phyloP scores from a whole-genome alignment of 1,140 invertebrate species.

The Drosophila subpulchrella region DNA sequence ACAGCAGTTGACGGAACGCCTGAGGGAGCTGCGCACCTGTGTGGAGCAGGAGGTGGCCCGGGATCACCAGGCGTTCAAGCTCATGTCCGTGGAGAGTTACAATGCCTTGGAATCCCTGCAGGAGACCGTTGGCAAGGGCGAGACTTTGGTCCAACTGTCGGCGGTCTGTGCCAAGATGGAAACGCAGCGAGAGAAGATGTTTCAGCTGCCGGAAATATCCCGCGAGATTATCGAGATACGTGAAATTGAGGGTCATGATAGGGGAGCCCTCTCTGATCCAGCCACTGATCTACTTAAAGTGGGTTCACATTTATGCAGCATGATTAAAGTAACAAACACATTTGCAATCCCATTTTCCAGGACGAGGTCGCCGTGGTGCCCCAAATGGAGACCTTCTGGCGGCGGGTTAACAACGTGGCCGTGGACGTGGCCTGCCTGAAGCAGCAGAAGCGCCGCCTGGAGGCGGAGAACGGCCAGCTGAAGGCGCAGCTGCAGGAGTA shows the following conservation, averaged over 20 bases:
- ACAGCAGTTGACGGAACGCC: slow-evolving; percentile 58
- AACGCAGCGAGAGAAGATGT: slow-evolving; percentile 86
- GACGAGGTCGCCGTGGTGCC: slow-evolving; percentile 57
- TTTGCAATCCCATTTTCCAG: slow-evolving; percentile 1
- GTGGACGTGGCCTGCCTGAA: slow-evolving; percentile 77
- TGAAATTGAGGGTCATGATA: slow-evolving; percentile 23
- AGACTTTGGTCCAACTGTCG: slow-evolving; percentile 85
- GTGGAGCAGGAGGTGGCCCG: slow-evolving; percentile 60
- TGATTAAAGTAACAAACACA: background rate
- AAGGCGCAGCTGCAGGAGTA: slow-evolving; percentile 75
- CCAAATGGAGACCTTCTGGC: slow-evolving; percentile 81
- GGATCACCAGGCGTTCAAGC: slow-evolving; percentile 62
- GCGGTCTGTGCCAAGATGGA: slow-evolving; percentile 87
- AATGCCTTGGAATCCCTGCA: slow-evolving; percentile 58
- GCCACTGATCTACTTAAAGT: slow-evolving; percentile 56
- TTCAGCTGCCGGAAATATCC: slow-evolving; percentile 84
- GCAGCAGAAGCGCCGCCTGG: slow-evolving; percentile 67
- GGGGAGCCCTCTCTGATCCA: background rate
- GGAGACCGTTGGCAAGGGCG: slow-evolving; percentile 83
- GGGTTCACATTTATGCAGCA: background rate
- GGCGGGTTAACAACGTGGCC: slow-evolving; percentile 76
- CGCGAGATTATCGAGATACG: slow-evolving; percentile 62
- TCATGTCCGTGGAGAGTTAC: slow-evolving; percentile 71
- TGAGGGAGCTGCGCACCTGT: slow-evolving; percentile 54
- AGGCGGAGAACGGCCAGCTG: slow-evolving; percentile 63